Base-by-base conservation (phyloP, 2,113 vertebrate genomes). In the Micronycteris hirsuta region DNA sequence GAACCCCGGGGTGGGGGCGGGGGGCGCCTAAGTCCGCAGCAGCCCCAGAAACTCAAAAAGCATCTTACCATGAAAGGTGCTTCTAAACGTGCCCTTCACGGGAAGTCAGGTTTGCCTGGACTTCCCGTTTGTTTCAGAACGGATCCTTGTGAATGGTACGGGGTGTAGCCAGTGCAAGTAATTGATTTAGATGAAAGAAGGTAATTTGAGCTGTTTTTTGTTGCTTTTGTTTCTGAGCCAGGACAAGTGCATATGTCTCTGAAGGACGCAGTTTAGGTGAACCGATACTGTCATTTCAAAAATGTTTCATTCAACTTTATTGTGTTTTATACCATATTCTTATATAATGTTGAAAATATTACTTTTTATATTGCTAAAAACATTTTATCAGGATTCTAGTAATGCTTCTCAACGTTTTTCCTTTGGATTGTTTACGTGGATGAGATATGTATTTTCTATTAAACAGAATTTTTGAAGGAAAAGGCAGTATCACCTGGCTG, bases 391-490 rank as follows among this genome's bases (percentile, higher is more conserved):
- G 1, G 15, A 47, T 86, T 15, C 24, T 54, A 84, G 22, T 5
- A 93, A 31, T 24, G 86, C 4, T 70, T 70, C 86, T 80, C 20
- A 85, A 31, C 17, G 43, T 87, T 94, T 81, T 38, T n/a, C 13
- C 12, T 93, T 93, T 61, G 70, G 31, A 80, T 73, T 91, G n/a
- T 10, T 41, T 92, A 77, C 86, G 45, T 91, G 61, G 54, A 45
- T 81, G 49, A 91, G 33, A 96, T 70, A 61, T 93, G 4, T 78
- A 33, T 80, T 95, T 94, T 89, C 33, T 67, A 45, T 82, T 91
- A 41, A 82, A 83, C 88, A 92, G 96, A 95, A 24, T 91, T 95
- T 56, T 93, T 24, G 5, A 84, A 92, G 86, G 63, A 93, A 94
- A 84, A 91, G 14, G 9, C 49, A 74, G 2, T 63, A 49, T 77